Conservation (phyloP, 1,140 invertebrate genomes). For the Nomia melanderi region DNA sequence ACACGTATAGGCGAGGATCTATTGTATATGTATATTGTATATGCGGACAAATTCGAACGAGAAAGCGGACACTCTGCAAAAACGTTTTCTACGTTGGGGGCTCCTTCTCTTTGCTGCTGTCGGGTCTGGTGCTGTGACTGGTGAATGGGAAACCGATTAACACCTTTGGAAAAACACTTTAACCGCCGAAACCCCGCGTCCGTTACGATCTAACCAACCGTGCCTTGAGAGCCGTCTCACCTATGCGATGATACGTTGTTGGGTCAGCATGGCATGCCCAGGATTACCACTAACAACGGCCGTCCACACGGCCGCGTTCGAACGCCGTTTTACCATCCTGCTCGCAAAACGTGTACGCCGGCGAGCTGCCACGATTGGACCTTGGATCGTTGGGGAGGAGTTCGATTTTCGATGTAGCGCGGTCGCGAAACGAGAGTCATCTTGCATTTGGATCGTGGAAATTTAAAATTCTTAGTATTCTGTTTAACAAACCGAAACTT, state of each 20-base stretch:
- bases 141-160: conserved; percentile 69
- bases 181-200: conserved; percentile 43
- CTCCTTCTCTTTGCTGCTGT: conserved; percentile 70
- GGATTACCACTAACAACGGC: conserved; percentile 63
- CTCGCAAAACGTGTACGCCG: conserved; percentile 16
- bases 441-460: too few species aligned
- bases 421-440: too few species aligned
- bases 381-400: too few species aligned
- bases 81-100: conserved; percentile 55
- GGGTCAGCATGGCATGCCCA: conserved; percentile 68
- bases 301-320: conserved; percentile 30
- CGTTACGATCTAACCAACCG: conserved; percentile 52
- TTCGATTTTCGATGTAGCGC: too few species aligned
- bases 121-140: conserved; percentile 64
- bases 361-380: too few species aligned
- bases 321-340: conserved; percentile 33
- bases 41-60: too few species aligned
- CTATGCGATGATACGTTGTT: conserved; percentile 43
- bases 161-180: conserved; percentile 50
- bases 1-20: too few species aligned
- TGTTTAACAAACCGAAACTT: too few species aligned
- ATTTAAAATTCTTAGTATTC: too few species aligned
- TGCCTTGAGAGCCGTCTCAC: conserved; percentile 20
- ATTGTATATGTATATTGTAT: too few species aligned
- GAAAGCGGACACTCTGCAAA: conserved; percentile 41